Evolutionary conservation across 1,140 invertebrate species (phyloP), one percentile per base, ranked within the genome.

Genomic region (Drosophila mojavensis): DNA sequence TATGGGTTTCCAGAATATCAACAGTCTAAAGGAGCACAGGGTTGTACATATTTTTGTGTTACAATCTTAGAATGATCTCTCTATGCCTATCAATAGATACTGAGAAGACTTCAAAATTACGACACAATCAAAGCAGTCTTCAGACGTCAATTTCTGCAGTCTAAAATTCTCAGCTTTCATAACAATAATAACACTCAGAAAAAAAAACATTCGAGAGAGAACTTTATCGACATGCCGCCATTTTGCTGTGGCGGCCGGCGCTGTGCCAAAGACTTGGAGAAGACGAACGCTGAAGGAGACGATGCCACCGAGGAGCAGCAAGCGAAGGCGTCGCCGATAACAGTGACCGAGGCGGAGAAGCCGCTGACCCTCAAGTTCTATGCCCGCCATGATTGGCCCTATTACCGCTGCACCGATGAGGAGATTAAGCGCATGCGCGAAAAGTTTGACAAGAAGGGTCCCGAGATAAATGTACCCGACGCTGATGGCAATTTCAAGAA

Each of bases 241-340:
- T 85, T 69, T 55, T 89, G 84, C 17, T 89, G 85, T 53, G 84
- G 84, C 3, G 81, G 78, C 10, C 71, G 81, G 5, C 69, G 64
- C 6, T 70, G 78, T 50, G 84, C 73, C n/a, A 53, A 68, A 7
- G 76, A 88, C 26, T 13, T 72, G 2, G 28, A 9, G 3, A 51
- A 47, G 1, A 26, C n/a, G 1, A 51, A n/a, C 15, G 13, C 15
- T 2, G 47, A 20, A 2, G n/a, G 6, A 1, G 26, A 13, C n/a
- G 6, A 54, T 17, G 58, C 5, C 28, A 6, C 5, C 9, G 33
- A 9, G 5, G 33, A 33, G 6, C 6, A 68, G 26, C 9, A 45
- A 6, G n/a, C 24, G 1, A 24, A 36, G 36, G 10, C 3, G 4
- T 15, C 10, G 4, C 48, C 48, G 11, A 28, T 50, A 26, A 50